Evolutionary conservation across 64 coral and sea anemone species (phyloP).

Genomic region (Acropora tenuis): DNA sequence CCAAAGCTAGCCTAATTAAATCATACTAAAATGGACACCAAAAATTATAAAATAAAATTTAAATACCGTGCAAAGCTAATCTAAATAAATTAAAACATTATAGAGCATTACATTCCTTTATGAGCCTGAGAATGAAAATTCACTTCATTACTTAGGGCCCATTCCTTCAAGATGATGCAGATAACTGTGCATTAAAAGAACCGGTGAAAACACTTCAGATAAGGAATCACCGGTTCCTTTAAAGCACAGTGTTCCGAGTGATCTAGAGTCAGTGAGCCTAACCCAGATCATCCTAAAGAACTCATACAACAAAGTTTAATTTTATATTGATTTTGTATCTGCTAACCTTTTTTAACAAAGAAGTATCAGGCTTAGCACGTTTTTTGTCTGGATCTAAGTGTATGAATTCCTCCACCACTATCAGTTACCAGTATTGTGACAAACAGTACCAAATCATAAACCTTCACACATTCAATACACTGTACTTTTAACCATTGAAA

Average conservation of each 20-base stretch:
- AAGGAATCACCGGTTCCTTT: conserved; percentile 15
- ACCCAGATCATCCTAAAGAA: conserved; percentile 26
- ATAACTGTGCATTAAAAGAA: conserved; percentile 15
- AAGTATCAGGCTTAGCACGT: background rate
- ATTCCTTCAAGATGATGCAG: conserved; percentile 12
- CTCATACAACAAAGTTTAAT: conserved; percentile 8
- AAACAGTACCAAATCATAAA: conserved; percentile 25
- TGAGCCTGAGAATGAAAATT: conserved; percentile 17
- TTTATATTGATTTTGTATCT: conserved; percentile 20
- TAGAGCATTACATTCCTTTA: conserved; percentile 27
- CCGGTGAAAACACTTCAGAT: background rate
- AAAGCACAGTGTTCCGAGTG: conserved; percentile 7
- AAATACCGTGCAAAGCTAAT: too few relatives aligned
- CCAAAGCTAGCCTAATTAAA: too few relatives aligned
- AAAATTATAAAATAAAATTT: too few relatives aligned
- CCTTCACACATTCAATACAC: conserved; percentile 23
- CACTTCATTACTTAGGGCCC: conserved; percentile 1
- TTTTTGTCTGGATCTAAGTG: conserved; percentile 13
- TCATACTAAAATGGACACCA: too few relatives aligned
- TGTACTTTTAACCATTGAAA: conserved; percentile 12
- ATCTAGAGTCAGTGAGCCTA: conserved; percentile 9
- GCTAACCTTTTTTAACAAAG: conserved; percentile 16
- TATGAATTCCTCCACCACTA: background rate
- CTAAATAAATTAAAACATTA: background rate
- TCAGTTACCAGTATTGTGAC: conserved; percentile 5